Percentiles rank a stretch among this genome's conserved stretches.
These are phyloP conservation scores for Tympanoctomys barrerae DNA, from an alignment of 2,797 vertebrate genomes.

Conservation along the genomic window DNA sequence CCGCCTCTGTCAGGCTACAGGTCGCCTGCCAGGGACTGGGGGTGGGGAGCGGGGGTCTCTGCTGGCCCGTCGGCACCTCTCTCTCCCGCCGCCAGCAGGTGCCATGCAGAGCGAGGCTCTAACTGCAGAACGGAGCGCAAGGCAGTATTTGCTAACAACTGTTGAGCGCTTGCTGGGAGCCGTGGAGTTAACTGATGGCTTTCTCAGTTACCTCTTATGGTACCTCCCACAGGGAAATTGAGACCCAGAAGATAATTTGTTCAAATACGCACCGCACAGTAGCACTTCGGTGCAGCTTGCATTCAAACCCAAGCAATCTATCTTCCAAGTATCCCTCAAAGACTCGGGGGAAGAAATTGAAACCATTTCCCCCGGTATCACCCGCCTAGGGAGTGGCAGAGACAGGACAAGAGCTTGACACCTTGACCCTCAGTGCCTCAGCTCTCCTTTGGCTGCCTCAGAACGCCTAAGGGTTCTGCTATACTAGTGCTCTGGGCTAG, in stretches of 20 bases:
- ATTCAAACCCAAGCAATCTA: neutral
- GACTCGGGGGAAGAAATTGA: neutral
- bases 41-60: neutral
- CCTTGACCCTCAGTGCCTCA: neutral
- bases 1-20: neutral
- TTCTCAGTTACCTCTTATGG: neutral
- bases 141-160: rapidly evolving
- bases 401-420: neutral
- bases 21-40: neutral
- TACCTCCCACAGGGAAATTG: neutral
- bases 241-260: neutral
- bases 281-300: neutral
- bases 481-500: neutral
- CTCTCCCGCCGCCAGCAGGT: rapidly evolving
- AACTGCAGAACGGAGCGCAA: rapidly evolving
- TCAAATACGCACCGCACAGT: rapidly evolving
- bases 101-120: rapidly evolving
- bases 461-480: neutral
- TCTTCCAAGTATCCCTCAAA: neutral
- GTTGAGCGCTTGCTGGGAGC: neutral
- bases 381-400: neutral
- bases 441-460: neutral
- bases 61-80: rapidly evolving
- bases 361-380: neutral
- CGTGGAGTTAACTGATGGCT: neutral